Conservation (phyloP, 35 echinoderm and acorn worm genomes). For the Lytechinus pictus region DNA sequence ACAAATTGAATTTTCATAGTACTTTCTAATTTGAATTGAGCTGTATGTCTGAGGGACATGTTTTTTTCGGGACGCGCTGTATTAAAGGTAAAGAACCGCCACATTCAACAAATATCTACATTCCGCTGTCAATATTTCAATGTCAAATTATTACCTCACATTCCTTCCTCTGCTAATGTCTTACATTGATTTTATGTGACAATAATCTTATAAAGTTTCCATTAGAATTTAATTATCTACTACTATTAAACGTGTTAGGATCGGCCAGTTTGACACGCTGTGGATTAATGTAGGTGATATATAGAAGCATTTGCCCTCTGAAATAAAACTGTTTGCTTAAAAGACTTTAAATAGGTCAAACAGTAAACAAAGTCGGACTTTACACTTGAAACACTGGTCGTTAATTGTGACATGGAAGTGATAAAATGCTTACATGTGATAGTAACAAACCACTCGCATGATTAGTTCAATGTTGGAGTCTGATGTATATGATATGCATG, state of each 20-base stretch:
- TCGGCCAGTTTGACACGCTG: neutral
- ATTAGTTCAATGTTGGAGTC: too few relatives aligned
- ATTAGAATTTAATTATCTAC: neutral
- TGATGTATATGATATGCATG: too few relatives aligned
- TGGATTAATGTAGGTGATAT: neutral
- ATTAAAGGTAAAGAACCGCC: too few relatives aligned
- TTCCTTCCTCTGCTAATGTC: neutral
- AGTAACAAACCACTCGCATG: neutral
- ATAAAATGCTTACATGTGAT: neutral
- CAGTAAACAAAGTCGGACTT: neutral
- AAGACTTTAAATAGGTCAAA: neutral
- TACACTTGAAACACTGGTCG: neutral
- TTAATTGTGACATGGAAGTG: neutral
- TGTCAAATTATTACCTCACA: neutral
- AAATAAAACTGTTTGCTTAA: neutral
- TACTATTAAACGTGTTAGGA: neutral
- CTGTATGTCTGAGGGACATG: too few relatives aligned
- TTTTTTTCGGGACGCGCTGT: too few relatives aligned
- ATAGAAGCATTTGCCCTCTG: neutral
- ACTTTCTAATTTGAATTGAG: too few relatives aligned
- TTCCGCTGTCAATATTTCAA: neutral
- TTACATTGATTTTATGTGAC: neutral
- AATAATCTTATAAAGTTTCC: neutral
- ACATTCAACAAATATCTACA: neutral
- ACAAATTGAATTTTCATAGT: too few relatives aligned